Base-by-base conservation (phyloP, 2,113 vertebrate species). In the Cynocephalus volans region DNA sequence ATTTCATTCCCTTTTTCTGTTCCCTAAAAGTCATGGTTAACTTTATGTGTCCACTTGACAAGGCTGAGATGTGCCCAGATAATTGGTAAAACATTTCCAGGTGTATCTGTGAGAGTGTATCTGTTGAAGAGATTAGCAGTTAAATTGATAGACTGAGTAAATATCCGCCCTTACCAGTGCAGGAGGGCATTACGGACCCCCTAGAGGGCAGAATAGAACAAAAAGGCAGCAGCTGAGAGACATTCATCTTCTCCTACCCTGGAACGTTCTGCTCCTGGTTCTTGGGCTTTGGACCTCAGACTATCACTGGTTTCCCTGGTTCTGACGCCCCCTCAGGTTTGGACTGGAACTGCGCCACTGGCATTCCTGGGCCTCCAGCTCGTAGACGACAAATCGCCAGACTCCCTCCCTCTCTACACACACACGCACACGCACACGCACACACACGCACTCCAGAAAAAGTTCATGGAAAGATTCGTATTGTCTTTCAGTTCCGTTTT, bases 81-180 rank as follows among this genome's bases (percentile, higher is more conserved):
- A 77, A 28, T 50, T 3, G 75, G 48, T 18, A 33, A 77, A 52
- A 52, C 17, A 52, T 50, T 33, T 76, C 28, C 1, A 28, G 75
- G 48, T 77, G 18, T 77, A 77, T 10, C 26, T 0, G 17, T 52
- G 48, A 76, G 28, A 31, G 67, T 31, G 26, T 76, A 31, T 76
- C 26, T 26, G 41, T 41, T 50, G 18, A 76, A 76, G 28, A 17
- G 26, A 50, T 50, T 50, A 50, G 14, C 45, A 19, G 52, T 52
- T 52, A 17, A 28, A 52, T 33, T 33, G 48, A 11, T 33, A 28
- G 48, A 77, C 10, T 75, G 72, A 77, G 17, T 33, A 50, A 77
- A 3, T 15, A 77, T 77, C 0, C 19, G 10, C 9, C 31, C 17
- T 52, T 8, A 21, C 28, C 75, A 33, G 31, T 0, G 28, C 28